Conservation (phyloP, 2,888 invertebrate genomes). For the Caenorhabditis sulstoni region DNA sequence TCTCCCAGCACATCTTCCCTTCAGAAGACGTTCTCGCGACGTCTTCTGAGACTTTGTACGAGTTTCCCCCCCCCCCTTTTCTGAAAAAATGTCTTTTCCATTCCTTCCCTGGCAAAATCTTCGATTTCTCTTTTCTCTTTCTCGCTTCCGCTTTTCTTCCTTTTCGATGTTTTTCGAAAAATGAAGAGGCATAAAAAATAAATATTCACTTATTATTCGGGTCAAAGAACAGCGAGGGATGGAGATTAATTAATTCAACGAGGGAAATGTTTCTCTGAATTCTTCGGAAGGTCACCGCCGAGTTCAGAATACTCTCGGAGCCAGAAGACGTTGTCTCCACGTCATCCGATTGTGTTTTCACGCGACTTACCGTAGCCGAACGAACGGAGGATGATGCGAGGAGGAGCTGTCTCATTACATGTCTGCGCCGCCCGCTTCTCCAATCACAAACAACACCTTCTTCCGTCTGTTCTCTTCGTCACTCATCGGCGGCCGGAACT, state of each 20-base stretch:
- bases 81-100: too few species aligned
- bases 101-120: too few species aligned
- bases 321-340: constrained; percentile 7
- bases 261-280: background rate
- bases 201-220: constrained; percentile 19
- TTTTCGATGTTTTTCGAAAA: too few species aligned
- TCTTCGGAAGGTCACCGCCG: background rate
- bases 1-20: background rate
- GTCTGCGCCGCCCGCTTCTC: too few species aligned
- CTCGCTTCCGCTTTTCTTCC: background rate
- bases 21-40: constrained; percentile 1
- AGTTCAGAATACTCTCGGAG: background rate
- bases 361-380: background rate
- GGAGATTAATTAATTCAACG: constrained; percentile 27
- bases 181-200: background rate
- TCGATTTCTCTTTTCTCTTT: background rate
- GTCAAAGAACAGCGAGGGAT: constrained; percentile 10
- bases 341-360: background rate
- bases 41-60: constrained; percentile 6
- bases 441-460: background rate
- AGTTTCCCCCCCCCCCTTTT: background rate
- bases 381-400: background rate
- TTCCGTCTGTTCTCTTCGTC: background rate
- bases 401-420: background rate
- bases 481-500: too few species aligned